Percentiles rank a stretch among this genome's conserved stretches.
These are phyloP conservation scores for Syngnathoides biaculeatus DNA, from an alignment of 2,113 vertebrate genomes.

Conservation along the genomic window DNA sequence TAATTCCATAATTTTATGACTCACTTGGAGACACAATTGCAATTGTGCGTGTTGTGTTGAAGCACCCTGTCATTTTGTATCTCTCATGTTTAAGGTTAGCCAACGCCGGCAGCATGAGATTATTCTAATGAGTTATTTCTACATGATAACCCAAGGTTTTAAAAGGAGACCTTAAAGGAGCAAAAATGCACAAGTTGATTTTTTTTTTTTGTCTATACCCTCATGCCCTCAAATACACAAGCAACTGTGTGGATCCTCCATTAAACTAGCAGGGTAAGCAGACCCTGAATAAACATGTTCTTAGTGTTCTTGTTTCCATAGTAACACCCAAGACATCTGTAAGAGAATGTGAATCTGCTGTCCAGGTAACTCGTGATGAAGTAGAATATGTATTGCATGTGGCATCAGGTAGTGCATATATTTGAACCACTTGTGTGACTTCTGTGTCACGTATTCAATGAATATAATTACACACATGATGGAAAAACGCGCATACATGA, in stretches of 20 bases:
- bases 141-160: constrained; percentile 43
- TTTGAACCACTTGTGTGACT: not conserved
- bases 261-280: constrained; percentile 14
- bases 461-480: too few species aligned
- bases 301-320: constrained; percentile 44
- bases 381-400: not conserved
- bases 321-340: constrained; percentile 37
- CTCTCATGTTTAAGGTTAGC: constrained; percentile 47
- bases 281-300: constrained; percentile 16
- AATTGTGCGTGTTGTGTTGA: constrained; percentile 9
- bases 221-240: not conserved
- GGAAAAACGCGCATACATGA: too few species aligned
- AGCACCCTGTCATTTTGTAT: not conserved
- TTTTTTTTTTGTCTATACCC: not conserved
- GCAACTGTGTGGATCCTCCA: constrained; percentile 9
- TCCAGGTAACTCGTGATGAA: constrained; percentile 11
- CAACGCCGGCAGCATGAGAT: constrained; percentile 30
- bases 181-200: not conserved
- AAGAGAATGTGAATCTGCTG: constrained; percentile 22
- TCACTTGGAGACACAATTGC: not conserved
- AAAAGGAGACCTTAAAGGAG: constrained; percentile 43
- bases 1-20: constrained; percentile 8
- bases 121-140: constrained; percentile 63
- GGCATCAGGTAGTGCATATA: constrained; percentile 7
- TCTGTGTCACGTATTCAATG: not conserved